phyloP scores from a whole-genome alignment of 2,113 vertebrate species.

The Elephas maximus region DNA sequence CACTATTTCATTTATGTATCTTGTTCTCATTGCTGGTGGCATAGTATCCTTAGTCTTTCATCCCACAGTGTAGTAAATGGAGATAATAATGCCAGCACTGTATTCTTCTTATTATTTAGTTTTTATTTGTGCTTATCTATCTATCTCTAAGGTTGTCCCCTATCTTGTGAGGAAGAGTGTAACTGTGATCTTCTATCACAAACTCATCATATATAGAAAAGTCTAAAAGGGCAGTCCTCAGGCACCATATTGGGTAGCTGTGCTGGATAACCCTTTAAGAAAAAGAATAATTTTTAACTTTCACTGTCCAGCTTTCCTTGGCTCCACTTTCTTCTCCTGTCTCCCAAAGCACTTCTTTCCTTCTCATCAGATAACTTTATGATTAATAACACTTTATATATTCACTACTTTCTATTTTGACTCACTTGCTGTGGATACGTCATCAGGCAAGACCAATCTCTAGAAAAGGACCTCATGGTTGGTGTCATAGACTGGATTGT shows the following conservation, averaged over 20 bases:
- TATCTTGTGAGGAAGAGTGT: not conserved
- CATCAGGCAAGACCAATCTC: too few relatives aligned
- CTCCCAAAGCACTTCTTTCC: not conserved
- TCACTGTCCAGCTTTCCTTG: not conserved
- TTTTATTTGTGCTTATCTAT: not conserved
- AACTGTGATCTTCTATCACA: not conserved
- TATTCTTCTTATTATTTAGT: not conserved
- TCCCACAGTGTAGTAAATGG: not conserved
- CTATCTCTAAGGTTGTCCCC: not conserved
- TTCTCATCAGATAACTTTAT: constrained; percentile 11
- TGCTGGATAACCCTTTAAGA: not conserved
- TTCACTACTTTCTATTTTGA: too few relatives aligned
- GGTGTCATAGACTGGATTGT: too few relatives aligned
- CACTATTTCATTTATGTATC: not conserved
- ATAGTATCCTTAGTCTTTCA: not conserved
- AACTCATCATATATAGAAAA: not conserved
- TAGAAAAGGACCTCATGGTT: too few relatives aligned
- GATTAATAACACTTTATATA: not conserved
- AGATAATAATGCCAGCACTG: not conserved
- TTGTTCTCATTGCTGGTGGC: not conserved
- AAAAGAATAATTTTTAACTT: not conserved
- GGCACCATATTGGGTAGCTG: not conserved
- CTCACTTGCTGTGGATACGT: too few relatives aligned
- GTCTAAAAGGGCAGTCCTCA: not conserved
- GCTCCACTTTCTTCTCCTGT: not conserved